phyloP scores from a whole-genome alignment of 2,113 vertebrate species.

The Phaethornis superciliosus region DNA sequence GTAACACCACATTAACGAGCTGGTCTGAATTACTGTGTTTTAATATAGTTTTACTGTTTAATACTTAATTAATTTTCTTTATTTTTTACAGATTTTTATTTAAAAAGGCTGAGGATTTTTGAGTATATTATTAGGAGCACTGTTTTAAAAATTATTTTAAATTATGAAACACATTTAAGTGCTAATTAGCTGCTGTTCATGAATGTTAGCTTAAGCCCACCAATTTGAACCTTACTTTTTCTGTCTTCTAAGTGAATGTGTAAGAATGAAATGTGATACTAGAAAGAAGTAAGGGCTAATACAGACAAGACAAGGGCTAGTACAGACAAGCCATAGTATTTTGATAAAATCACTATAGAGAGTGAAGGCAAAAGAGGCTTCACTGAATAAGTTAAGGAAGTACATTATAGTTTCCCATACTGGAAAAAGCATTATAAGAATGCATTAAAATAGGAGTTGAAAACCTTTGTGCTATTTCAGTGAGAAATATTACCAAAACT shows the following conservation, averaged over 20 bases:
- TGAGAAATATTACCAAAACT: not conserved
- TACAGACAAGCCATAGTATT: not conserved
- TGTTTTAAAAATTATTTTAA: not conserved
- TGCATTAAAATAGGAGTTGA: not conserved
- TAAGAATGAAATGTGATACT: not conserved
- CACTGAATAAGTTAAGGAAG: not conserved
- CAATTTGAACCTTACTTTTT: not conserved
- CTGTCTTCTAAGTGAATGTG: not conserved
- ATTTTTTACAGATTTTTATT: not conserved
- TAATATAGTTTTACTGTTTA: not conserved
- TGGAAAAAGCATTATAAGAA: not conserved
- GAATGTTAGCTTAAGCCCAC: not conserved
- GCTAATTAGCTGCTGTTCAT: not conserved
- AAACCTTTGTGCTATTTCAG: not conserved
- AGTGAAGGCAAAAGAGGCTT: not conserved
- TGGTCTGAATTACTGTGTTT: not conserved
- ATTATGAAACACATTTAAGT: not conserved
- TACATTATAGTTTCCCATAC: not conserved
- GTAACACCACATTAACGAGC: accelerated
- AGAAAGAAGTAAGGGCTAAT: not conserved
- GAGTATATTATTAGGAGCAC: not conserved
- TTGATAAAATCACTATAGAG: not conserved
- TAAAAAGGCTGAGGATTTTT: not conserved
- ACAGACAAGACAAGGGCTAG: not conserved
- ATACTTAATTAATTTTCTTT: not conserved